Conservation (phyloP, 37 sponge, comb jelly and placozoan species). For the Halisarca cf. caerulea region DNA sequence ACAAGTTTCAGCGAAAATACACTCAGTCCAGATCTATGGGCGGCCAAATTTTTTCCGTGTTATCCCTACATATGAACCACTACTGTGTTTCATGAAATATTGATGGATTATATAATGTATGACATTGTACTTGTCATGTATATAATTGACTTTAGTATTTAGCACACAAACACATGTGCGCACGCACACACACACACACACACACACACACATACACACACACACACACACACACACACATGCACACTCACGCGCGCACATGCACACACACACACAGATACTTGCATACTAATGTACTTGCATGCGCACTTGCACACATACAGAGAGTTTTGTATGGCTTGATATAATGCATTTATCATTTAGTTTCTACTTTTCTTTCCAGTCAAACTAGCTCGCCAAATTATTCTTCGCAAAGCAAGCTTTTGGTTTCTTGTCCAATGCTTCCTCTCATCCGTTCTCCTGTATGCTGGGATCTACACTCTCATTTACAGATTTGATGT, state of each 20-base stretch:
- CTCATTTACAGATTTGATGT: slow-evolving; percentile 66
- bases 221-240: neutral
- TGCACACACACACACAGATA: neutral
- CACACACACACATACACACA: neutral
- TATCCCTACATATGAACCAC: no score
- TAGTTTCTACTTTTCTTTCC: neutral
- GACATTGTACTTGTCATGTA: no score
- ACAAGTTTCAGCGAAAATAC: no score
- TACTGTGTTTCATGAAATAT: no score
- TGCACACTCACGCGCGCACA: neutral
- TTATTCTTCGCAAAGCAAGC: slow-evolving; percentile 62
- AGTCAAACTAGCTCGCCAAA: slow-evolving; percentile 80
- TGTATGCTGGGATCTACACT: slow-evolving; percentile 84
- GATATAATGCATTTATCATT: neutral
- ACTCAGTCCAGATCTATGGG: no score
- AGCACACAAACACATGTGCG: slow-evolving; percentile 44
- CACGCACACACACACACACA: slow-evolving; percentile 32
- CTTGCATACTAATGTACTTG: neutral
- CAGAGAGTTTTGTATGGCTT: neutral
- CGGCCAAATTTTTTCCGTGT: no score
- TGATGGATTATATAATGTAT: no score
- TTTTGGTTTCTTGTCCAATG: slow-evolving; percentile 74
- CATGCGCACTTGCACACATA: neutral
- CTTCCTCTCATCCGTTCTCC: slow-evolving; percentile 77
- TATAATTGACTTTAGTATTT: slow-evolving; percentile 36